Base-by-base conservation (phyloP, 2,797 vertebrate species). In the Bovichtus diacanthus region DNA sequence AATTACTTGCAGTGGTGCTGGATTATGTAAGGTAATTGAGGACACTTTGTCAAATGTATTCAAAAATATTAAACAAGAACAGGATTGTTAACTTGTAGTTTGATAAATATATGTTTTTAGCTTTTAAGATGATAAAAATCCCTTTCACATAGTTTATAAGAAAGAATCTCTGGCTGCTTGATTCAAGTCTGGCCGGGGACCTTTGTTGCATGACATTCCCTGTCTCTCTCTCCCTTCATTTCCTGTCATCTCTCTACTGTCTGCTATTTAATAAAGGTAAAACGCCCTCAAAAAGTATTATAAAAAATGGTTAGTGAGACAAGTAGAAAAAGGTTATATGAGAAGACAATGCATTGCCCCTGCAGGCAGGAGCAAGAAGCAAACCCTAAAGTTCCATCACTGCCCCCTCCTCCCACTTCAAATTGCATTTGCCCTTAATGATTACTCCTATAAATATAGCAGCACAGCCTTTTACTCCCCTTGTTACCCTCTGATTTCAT, bases 391-490 rank as follows among this genome's bases (percentile, higher is more conserved):
- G 70, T 62, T 85, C 73, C 68, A 87, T 80, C 68, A 50, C 50
- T 61, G 15, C 53, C 39, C 15, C 31, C 47, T 43, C 62, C 70
- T 49, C 65, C 70, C 50, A 49, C 65, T 79, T 78, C 64, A 83
- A 78, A 82, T 73, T 86, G 81, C 76, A 87, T 87, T 87, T 85
- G 76, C 70, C 63, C 60, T 74, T 83, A 82, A 86, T 80, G 72
- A 91, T 92, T 87, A 83, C 63, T 41, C 21, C 78, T 74, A 86
- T 90, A 92, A 90, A 90, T 88, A 87, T 62, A 55, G 49, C 84
- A 71, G 53, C 61, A 56, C 51, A 53, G 68, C 63, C 75, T 73
- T 87, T 76, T 50, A 76, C 72, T 76, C 63, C 69, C 56, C 62
- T 79, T 87, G 61, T 83, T 81, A 63, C 84, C 55, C 71, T 76